Evolutionary conservation across 2,797 vertebrate genomes (phyloP).

Genomic region (Cynodonichthys magdalenae): DNA sequence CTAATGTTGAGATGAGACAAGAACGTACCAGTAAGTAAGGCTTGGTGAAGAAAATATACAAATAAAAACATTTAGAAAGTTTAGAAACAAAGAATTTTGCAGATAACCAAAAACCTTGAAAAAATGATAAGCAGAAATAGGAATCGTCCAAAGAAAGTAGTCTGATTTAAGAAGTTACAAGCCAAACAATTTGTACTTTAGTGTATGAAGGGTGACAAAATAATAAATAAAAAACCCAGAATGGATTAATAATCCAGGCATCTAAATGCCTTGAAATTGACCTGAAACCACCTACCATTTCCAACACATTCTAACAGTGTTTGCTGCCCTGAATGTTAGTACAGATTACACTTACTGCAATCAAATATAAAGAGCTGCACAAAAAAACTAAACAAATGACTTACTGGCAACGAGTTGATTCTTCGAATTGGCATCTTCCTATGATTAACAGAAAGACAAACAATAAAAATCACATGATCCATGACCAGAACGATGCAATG

Average conservation of each 20-base stretch:
- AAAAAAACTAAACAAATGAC: conserved; percentile 28
- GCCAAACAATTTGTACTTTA: too few species aligned
- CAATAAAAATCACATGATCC: neutral
- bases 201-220: too few species aligned
- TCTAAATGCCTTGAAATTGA: too few species aligned
- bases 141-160: too few species aligned
- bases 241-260: too few species aligned
- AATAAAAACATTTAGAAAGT: neutral
- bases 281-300: too few species aligned
- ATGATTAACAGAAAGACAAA: conserved; percentile 40
- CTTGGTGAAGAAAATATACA: neutral
- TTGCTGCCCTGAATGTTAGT: neutral
- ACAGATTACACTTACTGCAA: neutral
- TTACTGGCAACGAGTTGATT: conserved; percentile 88
- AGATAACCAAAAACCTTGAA: too few species aligned
- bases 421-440: conserved; percentile 82
- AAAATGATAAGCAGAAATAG: too few species aligned
- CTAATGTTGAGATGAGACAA: conserved; percentile 55
- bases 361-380: neutral
- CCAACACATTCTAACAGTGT: neutral
- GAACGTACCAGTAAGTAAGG: neutral
- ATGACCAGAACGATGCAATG: too few species aligned
- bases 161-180: too few species aligned
- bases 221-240: too few species aligned
- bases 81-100: too few species aligned